A percentile compares a stretch with the other conserved stretches of the same genome.
These are phyloP conservation scores for Micromesistius poutassou DNA, from an alignment of 2,797 vertebrate species.

Conservation along the genomic window DNA sequence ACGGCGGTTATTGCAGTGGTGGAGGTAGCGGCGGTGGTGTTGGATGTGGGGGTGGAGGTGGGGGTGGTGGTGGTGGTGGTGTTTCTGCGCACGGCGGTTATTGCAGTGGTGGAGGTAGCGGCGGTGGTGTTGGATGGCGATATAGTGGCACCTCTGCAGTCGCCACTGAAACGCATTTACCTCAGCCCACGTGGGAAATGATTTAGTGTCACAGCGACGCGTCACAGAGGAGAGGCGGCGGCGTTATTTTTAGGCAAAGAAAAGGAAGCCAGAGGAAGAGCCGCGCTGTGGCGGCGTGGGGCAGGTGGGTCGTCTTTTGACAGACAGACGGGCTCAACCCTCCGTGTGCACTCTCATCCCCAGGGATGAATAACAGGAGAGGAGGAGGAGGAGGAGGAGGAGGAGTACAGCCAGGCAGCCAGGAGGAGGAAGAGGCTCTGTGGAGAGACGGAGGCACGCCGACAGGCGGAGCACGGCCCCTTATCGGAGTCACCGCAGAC, in stretches of 20 bases:
- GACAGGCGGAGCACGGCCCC: constrained; percentile 55
- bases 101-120: not conserved
- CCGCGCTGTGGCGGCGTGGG: constrained; percentile 13
- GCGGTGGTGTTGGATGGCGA: not conserved
- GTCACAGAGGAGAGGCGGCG: not conserved
- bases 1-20: too few relatives aligned
- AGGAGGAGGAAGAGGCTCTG: constrained; percentile 50
- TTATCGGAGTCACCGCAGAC: constrained; percentile 67
- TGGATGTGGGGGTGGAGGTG: not conserved
- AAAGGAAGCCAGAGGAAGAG: not conserved
- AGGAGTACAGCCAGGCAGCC: constrained; percentile 46
- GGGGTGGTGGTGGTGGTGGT: not conserved
- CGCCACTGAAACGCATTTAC: not conserved
- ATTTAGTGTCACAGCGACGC: not conserved
- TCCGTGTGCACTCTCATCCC: constrained; percentile 31
- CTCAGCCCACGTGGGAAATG: not conserved
- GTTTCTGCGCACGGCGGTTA: not conserved
- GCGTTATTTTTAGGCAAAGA: not conserved
- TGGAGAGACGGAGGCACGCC: constrained; percentile 16
- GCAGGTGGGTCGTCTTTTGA: constrained; percentile 52
- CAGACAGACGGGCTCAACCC: constrained; percentile 37
- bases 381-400: not conserved
- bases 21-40: too few relatives aligned
- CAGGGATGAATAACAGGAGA: constrained; percentile 63
- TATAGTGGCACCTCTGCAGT: not conserved